Evolutionary conservation across 37 sponge, comb jelly and placozoan species (phyloP), one percentile per base, ranked within the genome.

Genomic region (Spongilla lacustris): DNA sequence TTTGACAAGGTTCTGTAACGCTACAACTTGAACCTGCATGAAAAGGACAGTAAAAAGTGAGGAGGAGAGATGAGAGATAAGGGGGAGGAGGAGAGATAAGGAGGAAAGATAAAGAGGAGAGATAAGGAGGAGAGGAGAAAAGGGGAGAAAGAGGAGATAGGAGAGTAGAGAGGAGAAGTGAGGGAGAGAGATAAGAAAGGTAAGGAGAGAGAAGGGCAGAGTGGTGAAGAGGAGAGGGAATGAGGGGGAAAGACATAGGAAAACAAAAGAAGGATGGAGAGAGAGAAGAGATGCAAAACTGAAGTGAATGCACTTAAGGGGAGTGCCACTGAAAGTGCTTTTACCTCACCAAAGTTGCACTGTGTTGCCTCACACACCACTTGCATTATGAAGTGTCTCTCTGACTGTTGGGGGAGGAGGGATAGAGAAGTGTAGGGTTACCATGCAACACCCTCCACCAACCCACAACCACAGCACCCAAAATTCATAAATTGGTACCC

Each of bases 341-440:
- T 67, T 49, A 33, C 27, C 29, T 49, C 66, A 17, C 28, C 78
- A 22, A 69, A 80, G 36, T 74, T 69, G 48, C 93, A 90, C 75
- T 96, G 96, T 0, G 96, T 96, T 35, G 91, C 93, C 78, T 96
- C 96, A 83, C 96, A 96, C 50, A 96, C 89, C 68, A 96, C 98
- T 90, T 97, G 98, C 99, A 99, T 99, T 35, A 99, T 99, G 84
- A 86, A 96, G 79, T 99, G 94, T 19, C 99, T 76, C 81, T 99
- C 99, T 21, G 79, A 73, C 98, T 98, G 68, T 8, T 48, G 19
- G 74, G 32, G 33, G 23, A 37, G 2, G 33, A 14, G 34, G 36
- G 17, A 72, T 2, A 29, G 31, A 72, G 23, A 34, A 46, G 19
- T 4, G 14, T 35, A 36, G 24, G 8, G n/a, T n/a, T n/a, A n/a